Conservation (phyloP, 2,888 invertebrate species). For the Thera obeliscata region DNA sequence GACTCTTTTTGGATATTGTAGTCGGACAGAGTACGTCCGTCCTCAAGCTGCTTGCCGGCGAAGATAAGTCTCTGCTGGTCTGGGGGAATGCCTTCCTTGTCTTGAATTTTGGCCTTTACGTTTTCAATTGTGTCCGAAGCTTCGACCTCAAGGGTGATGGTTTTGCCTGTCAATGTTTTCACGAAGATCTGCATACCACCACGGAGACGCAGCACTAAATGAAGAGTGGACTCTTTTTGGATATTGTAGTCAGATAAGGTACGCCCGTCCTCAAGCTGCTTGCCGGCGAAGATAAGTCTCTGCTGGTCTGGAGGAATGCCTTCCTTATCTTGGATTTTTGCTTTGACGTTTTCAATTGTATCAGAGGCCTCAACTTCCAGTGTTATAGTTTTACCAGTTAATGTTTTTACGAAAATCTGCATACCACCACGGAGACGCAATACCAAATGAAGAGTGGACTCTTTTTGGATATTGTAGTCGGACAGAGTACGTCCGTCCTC, state of each 20-base stretch:
- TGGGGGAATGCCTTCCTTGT: slow-evolving; percentile 39
- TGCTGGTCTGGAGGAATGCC: slow-evolving; percentile 43
- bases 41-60: slow-evolving; percentile 40
- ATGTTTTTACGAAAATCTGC: slow-evolving; percentile 41
- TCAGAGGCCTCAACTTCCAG: slow-evolving; percentile 39
- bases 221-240: slow-evolving; percentile 39
- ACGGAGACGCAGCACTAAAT: slow-evolving; percentile 36
- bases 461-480: slow-evolving; percentile 42
- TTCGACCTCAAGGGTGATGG: slow-evolving; percentile 35
- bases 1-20: slow-evolving; percentile 41
- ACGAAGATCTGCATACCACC: slow-evolving; percentile 40
- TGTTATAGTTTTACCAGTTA: slow-evolving; percentile 40
- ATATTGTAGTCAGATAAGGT: slow-evolving; percentile 40
- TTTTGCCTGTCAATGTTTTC: slow-evolving; percentile 35
- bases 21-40: slow-evolving; percentile 36
- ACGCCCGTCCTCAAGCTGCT: slow-evolving; percentile 40
- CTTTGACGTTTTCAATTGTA: slow-evolving; percentile 40
- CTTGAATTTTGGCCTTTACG: slow-evolving; percentile 37
- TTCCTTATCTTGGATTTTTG: slow-evolving; percentile 42
- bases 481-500: slow-evolving; percentile 43
- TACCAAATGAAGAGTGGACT: slow-evolving; percentile 39
- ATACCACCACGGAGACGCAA: slow-evolving; percentile 42
- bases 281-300: slow-evolving; percentile 40
- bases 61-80: slow-evolving; percentile 38
- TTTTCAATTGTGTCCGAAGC: slow-evolving; percentile 37